phyloP scores from a whole-genome alignment of 2,113 vertebrate species.

The Anhinga anhinga region DNA sequence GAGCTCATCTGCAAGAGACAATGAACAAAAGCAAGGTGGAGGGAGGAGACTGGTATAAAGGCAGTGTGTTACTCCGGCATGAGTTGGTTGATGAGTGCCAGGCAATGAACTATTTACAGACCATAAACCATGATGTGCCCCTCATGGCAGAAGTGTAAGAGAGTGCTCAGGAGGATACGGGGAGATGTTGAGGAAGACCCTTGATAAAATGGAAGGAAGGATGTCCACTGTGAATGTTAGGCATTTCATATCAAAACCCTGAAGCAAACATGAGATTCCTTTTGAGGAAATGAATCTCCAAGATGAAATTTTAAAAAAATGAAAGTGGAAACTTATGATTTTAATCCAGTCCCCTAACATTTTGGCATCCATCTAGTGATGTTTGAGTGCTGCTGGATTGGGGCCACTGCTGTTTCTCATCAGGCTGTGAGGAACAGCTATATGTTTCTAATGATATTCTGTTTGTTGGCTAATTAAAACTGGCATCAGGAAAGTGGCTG shows the following conservation, averaged over 20 bases:
- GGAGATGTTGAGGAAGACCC: not conserved
- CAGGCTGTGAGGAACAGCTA: not conserved
- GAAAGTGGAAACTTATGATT: not conserved
- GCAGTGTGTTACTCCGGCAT: not conserved
- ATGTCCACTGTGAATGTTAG: not conserved
- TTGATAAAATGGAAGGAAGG: not conserved
- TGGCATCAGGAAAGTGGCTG: not conserved
- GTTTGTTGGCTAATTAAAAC: not conserved
- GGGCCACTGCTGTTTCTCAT: not conserved
- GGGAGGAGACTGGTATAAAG: rapidly evolving
- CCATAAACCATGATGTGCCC: not conserved
- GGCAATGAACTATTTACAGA: not conserved
- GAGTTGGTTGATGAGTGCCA: not conserved
- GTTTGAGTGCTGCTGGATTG: not conserved
- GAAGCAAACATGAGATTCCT: not conserved
- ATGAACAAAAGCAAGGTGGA: not conserved
- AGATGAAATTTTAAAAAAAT: not conserved
- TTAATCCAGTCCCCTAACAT: not conserved
- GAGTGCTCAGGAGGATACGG: not conserved
- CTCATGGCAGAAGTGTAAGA: not conserved
- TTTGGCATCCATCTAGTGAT: not conserved
- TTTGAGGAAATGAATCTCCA: not conserved
- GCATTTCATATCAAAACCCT: not conserved
- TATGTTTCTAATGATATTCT: not conserved
- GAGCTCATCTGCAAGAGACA: not conserved